phyloP scores from a whole-genome alignment of 2,888 invertebrate species.

The Dorcus hopei region DNA sequence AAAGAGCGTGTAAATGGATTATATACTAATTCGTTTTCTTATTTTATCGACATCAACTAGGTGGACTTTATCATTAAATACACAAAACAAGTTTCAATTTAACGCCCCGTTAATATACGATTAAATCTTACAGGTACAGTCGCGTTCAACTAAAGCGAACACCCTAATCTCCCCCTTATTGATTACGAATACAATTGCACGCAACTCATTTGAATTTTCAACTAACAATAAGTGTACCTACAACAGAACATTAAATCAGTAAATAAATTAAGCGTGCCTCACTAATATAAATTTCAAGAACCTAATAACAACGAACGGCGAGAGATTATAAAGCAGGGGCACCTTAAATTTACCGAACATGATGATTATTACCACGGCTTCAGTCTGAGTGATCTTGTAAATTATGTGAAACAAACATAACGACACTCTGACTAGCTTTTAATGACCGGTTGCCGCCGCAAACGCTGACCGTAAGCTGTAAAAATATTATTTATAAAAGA shows the following conservation, averaged over 20 bases:
- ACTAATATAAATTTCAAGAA: no score
- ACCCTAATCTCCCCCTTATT: no score
- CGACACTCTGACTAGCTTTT: conserved; percentile 36
- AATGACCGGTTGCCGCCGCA: conserved; percentile 30
- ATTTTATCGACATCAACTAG: conserved; percentile 17
- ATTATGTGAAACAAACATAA: conserved; percentile 33
- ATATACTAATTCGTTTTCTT: conserved; percentile 33
- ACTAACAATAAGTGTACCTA: no score
- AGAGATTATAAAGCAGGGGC: background rate
- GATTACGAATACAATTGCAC: no score
- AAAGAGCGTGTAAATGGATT: conserved; percentile 32
- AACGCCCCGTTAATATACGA: background rate
- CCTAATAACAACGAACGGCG: no score
- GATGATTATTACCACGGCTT: conserved; percentile 20
- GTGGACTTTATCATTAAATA: background rate
- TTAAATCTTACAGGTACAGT: background rate
- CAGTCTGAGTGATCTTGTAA: conserved; percentile 23
- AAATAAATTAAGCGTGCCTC: no score
- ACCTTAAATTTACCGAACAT: conserved; percentile 10
- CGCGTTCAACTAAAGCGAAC: no score
- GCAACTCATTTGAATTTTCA: no score
- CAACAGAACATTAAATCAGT: no score
- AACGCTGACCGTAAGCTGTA: conserved; percentile 20
- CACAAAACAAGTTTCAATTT: background rate
- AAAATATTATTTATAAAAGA: conserved; percentile 14